Conservation (phyloP, 2,888 invertebrate species). For the Trissolcus brochymenae region DNA sequence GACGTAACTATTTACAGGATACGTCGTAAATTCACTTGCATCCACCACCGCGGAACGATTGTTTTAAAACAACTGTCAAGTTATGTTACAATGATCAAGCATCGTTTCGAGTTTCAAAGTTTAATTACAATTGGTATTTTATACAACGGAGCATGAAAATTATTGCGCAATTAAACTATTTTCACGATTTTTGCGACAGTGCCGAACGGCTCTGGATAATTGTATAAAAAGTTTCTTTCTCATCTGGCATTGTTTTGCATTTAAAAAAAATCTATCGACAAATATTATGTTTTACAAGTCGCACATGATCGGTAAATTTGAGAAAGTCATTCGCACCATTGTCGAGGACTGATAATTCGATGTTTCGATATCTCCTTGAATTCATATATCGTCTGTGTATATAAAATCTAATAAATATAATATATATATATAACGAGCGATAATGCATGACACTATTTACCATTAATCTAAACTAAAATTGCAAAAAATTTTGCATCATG, state of each 20-base stretch:
- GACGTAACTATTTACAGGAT: slow-evolving; percentile 37
- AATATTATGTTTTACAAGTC: neutral
- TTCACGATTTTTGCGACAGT: slow-evolving; percentile 22
- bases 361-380: slow-evolving; percentile 1
- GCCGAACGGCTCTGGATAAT: slow-evolving; percentile 20
- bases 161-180: slow-evolving; percentile 34
- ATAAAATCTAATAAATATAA: slow-evolving; percentile 33
- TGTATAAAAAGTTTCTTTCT: neutral
- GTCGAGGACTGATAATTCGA: slow-evolving; percentile 19
- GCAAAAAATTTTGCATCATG: slow-evolving; percentile 11
- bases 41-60: slow-evolving; percentile 17
- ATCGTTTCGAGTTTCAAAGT: slow-evolving; percentile 5
- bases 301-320: neutral
- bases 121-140: slow-evolving; percentile 44
- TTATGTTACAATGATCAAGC: slow-evolving; percentile 48
- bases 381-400: slow-evolving; percentile 3
- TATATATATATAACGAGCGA: slow-evolving; percentile 21
- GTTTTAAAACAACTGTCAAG: slow-evolving; percentile 21
- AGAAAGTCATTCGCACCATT: slow-evolving; percentile 1
- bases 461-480: slow-evolving; percentile 15
- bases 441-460: slow-evolving; percentile 24
- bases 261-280: neutral
- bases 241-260: neutral
- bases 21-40: slow-evolving; percentile 23
- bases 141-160: slow-evolving; percentile 31